Percentiles rank a stretch among this genome's conserved stretches.
These are phyloP conservation scores for Spheniscus humboldti DNA, from an alignment of 2,797 vertebrate genomes.

Conservation along the genomic window DNA sequence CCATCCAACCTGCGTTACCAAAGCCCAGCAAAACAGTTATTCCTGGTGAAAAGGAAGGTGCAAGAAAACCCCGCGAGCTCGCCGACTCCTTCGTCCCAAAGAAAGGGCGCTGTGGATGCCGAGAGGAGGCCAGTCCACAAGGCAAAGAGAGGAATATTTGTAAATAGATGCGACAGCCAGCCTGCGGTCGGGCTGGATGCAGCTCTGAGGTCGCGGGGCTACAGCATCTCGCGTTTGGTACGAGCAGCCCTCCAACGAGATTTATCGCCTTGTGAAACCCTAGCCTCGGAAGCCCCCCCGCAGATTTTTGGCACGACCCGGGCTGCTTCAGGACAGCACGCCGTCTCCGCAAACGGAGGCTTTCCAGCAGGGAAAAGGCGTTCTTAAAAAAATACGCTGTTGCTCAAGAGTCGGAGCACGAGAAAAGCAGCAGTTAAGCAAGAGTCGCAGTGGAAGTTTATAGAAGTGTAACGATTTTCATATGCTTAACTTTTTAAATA, in stretches of 20 bases:
- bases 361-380: neutral
- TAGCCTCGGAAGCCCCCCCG: neutral
- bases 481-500: neutral
- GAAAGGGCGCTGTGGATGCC: fast-evolving
- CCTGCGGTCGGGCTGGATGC: neutral
- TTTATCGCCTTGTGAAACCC: fast-evolving
- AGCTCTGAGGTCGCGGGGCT: neutral
- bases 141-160: neutral
- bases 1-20: fast-evolving
- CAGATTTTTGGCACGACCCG: neutral
- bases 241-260: fast-evolving
- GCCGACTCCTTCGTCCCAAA: neutral
- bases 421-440: neutral
- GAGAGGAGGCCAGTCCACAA: fast-evolving
- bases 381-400: fast-evolving
- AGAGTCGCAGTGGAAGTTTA: neutral
- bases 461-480: neutral
- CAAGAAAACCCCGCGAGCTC: neutral
- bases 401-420: neutral
- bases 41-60: neutral
- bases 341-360: neutral
- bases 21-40: too few species aligned
- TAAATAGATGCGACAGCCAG: fast-evolving
- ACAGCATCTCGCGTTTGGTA: fast-evolving
- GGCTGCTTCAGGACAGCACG: neutral